Percentiles rank a stretch among this genome's conserved stretches.
These are phyloP conservation scores for Dorcus parallelipipedus DNA, from an alignment of 2,888 invertebrate genomes.

Conservation along the genomic window DNA sequence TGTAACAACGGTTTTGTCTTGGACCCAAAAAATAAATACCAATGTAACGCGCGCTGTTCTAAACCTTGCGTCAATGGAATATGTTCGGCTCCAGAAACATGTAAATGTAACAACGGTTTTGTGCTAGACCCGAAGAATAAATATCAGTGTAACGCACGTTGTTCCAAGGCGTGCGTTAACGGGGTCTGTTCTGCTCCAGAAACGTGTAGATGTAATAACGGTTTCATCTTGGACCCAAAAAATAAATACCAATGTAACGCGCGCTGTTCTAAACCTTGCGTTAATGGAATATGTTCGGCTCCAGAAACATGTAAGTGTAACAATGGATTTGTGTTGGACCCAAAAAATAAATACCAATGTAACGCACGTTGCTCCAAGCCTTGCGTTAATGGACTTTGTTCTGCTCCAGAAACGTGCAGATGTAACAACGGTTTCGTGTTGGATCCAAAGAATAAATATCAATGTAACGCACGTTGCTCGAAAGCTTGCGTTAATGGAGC, in stretches of 20 bases:
- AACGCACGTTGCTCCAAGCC: slow-evolving; percentile 29
- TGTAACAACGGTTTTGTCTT: slow-evolving; percentile 37
- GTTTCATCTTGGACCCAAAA: slow-evolving; percentile 20
- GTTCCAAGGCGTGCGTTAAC: slow-evolving; percentile 20
- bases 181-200: slow-evolving; percentile 35
- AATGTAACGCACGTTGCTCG: slow-evolving; percentile 23
- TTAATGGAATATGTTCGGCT: slow-evolving; percentile 38
- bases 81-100: slow-evolving; percentile 41
- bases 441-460: slow-evolving; percentile 17
- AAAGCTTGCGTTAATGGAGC: slow-evolving; percentile 17
- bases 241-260: slow-evolving; percentile 29
- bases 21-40: slow-evolving; percentile 10
- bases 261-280: slow-evolving; percentile 37
- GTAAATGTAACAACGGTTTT: slow-evolving; percentile 47
- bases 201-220: slow-evolving; percentile 29
- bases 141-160: slow-evolving; percentile 19
- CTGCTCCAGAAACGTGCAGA: slow-evolving; percentile 34
- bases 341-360: slow-evolving; percentile 16
- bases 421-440: slow-evolving; percentile 6
- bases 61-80: slow-evolving; percentile 5
- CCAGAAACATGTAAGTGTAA: slow-evolving; percentile 42
- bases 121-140: slow-evolving; percentile 8
- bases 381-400: slow-evolving; percentile 46
- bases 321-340: slow-evolving; percentile 10
- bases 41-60: slow-evolving; percentile 8